These are phyloP conservation scores for Rallus crepitans DNA, from an alignment of 2,797 vertebrate genomes.

Conservation along the genomic window DNA sequence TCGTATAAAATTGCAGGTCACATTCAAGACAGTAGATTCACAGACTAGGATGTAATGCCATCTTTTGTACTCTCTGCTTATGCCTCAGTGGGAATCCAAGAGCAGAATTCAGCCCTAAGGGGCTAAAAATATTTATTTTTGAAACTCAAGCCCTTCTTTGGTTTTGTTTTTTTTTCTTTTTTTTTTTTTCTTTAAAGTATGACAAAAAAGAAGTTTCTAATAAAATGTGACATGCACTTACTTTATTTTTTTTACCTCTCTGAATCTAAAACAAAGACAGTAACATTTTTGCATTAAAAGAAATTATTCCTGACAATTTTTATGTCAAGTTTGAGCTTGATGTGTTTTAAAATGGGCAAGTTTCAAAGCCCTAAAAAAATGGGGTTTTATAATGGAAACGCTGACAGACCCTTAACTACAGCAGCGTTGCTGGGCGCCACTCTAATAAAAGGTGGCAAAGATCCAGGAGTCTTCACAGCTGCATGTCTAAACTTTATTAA, in stretches of 20 bases:
- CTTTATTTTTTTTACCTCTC: constrained; percentile 24
- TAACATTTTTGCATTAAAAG: constrained; percentile 23
- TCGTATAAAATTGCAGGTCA: background rate
- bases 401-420: constrained; percentile 47
- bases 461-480: constrained; percentile 78
- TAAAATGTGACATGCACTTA: background rate
- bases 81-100: background rate
- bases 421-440: constrained; percentile 72
- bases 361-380: constrained; percentile 62
- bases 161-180: background rate
- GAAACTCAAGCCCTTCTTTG: background rate
- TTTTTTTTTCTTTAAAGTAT: background rate
- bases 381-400: constrained; percentile 7
- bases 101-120: constrained; percentile 21
- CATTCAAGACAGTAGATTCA: background rate
- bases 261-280: background rate
- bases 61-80: constrained; percentile 1
- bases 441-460: constrained; percentile 78
- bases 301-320: constrained; percentile 49
- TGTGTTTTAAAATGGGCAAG: constrained; percentile 61
- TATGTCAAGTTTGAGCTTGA: constrained; percentile 71
- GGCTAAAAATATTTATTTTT: constrained; percentile 3
- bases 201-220: background rate
- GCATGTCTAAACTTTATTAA: constrained; percentile 82
- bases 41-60: background rate